Evolutionary conservation across 2,888 invertebrate species (phyloP).

Genomic region (Neoascia interrupta): DNA sequence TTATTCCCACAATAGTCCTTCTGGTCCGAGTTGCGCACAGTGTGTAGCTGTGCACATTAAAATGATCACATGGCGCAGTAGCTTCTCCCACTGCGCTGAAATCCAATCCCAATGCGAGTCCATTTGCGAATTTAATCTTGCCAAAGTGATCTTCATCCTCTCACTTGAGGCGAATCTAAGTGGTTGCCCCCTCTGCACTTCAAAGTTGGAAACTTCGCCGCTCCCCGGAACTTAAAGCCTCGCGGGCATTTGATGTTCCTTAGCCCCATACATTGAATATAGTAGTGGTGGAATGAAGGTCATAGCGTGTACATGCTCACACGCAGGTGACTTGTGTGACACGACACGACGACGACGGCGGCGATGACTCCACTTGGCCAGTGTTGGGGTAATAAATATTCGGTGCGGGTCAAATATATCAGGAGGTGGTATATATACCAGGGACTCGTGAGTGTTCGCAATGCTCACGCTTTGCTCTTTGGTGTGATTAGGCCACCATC

Average conservation of each 20-base stretch:
- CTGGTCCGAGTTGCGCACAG: conserved; percentile 43
- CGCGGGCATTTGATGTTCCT: background rate
- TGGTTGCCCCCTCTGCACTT: conserved; percentile 27
- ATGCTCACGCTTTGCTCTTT: conserved; percentile 49
- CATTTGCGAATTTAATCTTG: conserved; percentile 68
- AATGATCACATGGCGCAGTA: conserved; percentile 55
- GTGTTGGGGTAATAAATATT: conserved; percentile 65
- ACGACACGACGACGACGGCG: conserved; percentile 36
- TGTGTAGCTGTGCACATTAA: conserved; percentile 66
- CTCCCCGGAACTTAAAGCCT: background rate
- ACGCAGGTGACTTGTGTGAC: conserved; percentile 69
- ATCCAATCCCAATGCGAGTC: conserved; percentile 58
- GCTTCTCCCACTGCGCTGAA: conserved; percentile 45
- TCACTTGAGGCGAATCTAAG: conserved; percentile 35
- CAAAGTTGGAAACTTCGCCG: background rate
- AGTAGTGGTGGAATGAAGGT: conserved; percentile 63
- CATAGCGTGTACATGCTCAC: conserved; percentile 66
- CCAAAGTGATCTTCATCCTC: conserved; percentile 65
- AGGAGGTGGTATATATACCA: conserved; percentile 67
- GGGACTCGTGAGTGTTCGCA: conserved; percentile 63
- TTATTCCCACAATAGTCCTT: conserved; percentile 66
- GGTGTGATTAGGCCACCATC: conserved; percentile 49
- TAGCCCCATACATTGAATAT: background rate
- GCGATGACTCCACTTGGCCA: conserved; percentile 62
- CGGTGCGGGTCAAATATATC: conserved; percentile 68